Evolutionary conservation across 2,113 vertebrate genomes (phyloP).

Genomic region (Tauraco erythrolophus): DNA sequence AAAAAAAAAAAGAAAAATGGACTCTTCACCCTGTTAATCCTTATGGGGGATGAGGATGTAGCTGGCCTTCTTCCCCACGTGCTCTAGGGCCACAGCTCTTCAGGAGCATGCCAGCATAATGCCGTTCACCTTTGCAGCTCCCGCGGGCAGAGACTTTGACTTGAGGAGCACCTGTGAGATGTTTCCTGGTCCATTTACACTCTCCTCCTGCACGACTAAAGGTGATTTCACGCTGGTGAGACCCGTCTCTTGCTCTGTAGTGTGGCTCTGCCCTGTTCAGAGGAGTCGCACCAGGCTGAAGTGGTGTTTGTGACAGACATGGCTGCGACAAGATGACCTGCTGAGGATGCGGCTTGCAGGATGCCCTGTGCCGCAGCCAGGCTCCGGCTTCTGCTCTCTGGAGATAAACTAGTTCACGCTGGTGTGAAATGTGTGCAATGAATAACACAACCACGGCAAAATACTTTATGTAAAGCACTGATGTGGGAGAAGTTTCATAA

Average conservation of each 20-base stretch:
- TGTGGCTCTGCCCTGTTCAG: rapidly evolving
- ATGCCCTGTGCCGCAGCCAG: background rate
- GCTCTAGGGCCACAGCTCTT: background rate
- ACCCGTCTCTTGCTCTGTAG: background rate
- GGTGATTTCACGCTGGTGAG: background rate
- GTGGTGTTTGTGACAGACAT: background rate
- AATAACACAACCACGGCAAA: conserved; percentile 34
- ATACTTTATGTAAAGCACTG: conserved; percentile 55
- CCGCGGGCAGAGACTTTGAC: background rate
- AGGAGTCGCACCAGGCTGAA: background rate
- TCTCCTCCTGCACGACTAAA: background rate
- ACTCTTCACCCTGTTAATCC: background rate
- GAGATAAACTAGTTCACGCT: background rate
- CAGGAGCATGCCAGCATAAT: rapidly evolving
- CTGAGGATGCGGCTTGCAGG: background rate
- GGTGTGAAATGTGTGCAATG: conserved; percentile 4
- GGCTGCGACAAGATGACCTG: background rate
- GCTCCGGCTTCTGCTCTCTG: background rate
- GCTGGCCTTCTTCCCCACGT: rapidly evolving
- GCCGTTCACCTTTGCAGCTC: background rate
- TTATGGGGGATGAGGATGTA: rapidly evolving
- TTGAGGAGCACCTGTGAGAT: background rate
- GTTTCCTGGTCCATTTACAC: background rate
- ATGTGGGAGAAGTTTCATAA: conserved; percentile 65
- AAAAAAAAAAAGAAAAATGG: background rate